Base-by-base conservation (phyloP, 2,888 invertebrate species). In the Pheosia gnoma region DNA sequence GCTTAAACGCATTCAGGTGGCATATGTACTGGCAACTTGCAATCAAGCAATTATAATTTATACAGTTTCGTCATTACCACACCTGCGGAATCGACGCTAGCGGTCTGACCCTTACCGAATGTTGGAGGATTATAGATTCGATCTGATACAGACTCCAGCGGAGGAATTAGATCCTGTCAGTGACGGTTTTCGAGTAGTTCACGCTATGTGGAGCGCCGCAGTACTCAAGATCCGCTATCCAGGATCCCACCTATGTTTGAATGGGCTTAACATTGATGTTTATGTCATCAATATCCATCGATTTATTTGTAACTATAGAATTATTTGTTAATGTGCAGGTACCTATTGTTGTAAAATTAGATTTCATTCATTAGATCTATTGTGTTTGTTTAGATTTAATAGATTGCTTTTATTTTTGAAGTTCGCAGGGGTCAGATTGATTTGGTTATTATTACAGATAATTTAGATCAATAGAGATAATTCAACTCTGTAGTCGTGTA, bases 351-450 rank as follows among this genome's bases (percentile, higher is more conserved):
- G 25, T 25, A 25, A 25, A 25, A 25, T 25, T 25, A 25, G 25
- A 25, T 25, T 25, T 25, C 25, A 25, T 69, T 69, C 57, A 60
- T 63, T 61, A 66, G 53, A 5, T 37, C 41, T 61, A 58, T 64
- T 61, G 61, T 64, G 43, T 63, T 75, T 72, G 63, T 62, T 58
- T 47, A 55, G 49, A 38, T 60, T 53, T 47, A 60, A 63, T 53
- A 57, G 49, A 62, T 54, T 57, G 25, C 36, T 60, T n/a, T 58
- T 70, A 64, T 73, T 67, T 64, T 67, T 64, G 59, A 56, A 66
- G 74, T 73, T 70, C 76, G 75, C 37, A 3, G 61, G 60, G 73
- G 67, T 75, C 67, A 70, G 58, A 57, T 60, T 65, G 52, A 47
- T 47, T 47, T n/a, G 25, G 25, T 25, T 47, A 6, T 47, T 47